Evolutionary conservation across 2,797 vertebrate genomes (phyloP), one percentile per base, ranked within the genome.

Genomic region (Syndactyla subalaris): DNA sequence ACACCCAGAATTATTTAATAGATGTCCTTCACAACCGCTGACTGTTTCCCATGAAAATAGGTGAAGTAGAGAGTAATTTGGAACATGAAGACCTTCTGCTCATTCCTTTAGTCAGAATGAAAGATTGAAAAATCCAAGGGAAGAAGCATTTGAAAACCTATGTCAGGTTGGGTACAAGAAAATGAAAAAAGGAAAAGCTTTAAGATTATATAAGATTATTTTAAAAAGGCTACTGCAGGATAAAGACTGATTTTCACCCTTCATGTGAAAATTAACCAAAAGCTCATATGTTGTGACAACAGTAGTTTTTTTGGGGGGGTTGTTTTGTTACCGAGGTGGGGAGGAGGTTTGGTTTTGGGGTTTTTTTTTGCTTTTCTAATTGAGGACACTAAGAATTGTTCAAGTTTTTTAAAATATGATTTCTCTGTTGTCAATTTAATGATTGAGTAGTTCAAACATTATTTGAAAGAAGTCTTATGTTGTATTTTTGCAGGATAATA

Each of bases 331-430:
- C 22, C 22, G 7, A 15, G 43, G 43, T 8, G 4, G 9, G 20
- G 17, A 5, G 30, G 4, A 9, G 3, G 2, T 24, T 49, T 39
- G 13, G 12, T 41, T 41, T 41, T 46, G 20, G 5, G 2, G 0
- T 0, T 9, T 34, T 34, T 39, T 19, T 34, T 77, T 79, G 0
- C 4, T 81, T 89, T 86, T 62, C 20, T 39, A 74, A 59, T 9
- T 48, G 14, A 66, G 9, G 3, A 15, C 68, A n/a, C 1, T 82
- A 48, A 39, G 2, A 66, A 17, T 38, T 88, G 26, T 68, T 77
- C 11, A 27, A 9, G 49, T 75, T 77, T 80, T 36, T 20, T 46
- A 14, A 18, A 70, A 3, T 59, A 6, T 27, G 6, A 77, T 74
- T 61, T 83, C 13, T 70, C 45, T 51, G 11, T 12, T 63, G 9